phyloP scores from a whole-genome alignment of 2,113 vertebrate genomes.

The Prietella phreatophila region DNA sequence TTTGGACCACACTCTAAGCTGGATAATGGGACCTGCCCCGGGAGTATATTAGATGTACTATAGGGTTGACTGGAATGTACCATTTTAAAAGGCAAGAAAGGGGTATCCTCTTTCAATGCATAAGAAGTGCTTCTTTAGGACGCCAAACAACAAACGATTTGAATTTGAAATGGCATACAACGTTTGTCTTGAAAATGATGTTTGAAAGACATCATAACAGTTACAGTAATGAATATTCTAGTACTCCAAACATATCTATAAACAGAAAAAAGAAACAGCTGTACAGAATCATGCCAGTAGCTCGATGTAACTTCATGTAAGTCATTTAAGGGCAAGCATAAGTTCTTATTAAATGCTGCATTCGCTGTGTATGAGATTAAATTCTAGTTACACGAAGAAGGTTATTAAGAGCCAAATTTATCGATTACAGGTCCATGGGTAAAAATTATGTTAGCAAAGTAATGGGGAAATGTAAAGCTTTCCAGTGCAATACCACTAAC shows the following conservation, averaged over 20 bases:
- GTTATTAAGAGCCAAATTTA: background rate
- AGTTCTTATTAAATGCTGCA: background rate
- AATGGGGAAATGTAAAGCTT: background rate
- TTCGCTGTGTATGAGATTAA: background rate
- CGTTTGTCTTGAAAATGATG: background rate
- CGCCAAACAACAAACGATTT: conserved; percentile 19
- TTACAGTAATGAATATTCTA: background rate
- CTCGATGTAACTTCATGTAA: background rate
- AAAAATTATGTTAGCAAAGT: background rate
- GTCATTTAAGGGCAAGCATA: background rate
- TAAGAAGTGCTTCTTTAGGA: conserved; percentile 28
- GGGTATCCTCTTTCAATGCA: conserved; percentile 38
- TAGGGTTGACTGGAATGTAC: conserved; percentile 31
- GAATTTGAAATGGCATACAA: background rate
- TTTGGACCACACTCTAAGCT: conserved; percentile 41
- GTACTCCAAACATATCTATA: background rate
- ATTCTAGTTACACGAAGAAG: background rate
- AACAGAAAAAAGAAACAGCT: background rate
- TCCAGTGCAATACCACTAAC: background rate
- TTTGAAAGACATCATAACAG: background rate
- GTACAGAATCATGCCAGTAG: background rate
- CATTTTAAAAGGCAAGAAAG: conserved; percentile 40
- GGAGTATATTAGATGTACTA: conserved; percentile 49
- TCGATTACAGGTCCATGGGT: background rate
- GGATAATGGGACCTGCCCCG: conserved; percentile 40